These are phyloP conservation scores for Lasioglossum lativentre DNA, from an alignment of 2,888 invertebrate species.

Conservation along the genomic window DNA sequence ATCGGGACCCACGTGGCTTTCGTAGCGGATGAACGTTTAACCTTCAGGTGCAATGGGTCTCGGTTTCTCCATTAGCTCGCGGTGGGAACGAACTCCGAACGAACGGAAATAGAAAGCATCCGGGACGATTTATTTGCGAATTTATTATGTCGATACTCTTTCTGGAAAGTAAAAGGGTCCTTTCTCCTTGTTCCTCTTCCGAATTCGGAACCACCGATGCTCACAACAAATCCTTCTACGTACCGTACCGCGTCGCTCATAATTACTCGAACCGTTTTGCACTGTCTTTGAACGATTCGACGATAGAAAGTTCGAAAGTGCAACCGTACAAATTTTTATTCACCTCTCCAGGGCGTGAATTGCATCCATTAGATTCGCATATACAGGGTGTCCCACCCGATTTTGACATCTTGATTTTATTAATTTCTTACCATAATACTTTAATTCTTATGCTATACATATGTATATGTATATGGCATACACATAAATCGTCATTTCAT, in stretches of 20 bases:
- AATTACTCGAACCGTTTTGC: neutral
- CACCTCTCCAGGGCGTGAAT: neutral
- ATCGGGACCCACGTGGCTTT: constrained; percentile 38
- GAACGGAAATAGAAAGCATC: constrained; percentile 46
- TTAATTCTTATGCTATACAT: too few species aligned
- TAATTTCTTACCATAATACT: too few species aligned
- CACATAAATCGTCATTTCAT: too few species aligned
- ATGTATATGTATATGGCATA: too few species aligned
- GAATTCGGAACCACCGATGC: neutral
- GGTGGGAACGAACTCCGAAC: constrained; percentile 29
- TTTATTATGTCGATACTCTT: neutral
- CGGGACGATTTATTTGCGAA: constrained; percentile 14
- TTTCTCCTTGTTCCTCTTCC: neutral
- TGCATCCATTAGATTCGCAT: neutral
- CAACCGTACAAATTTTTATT: neutral
- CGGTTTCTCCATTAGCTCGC: constrained; percentile 47
- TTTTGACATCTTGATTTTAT: too few species aligned
- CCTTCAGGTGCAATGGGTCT: constrained; percentile 49
- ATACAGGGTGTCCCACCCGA: too few species aligned
- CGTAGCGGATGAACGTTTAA: constrained; percentile 48
- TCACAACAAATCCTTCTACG: neutral
- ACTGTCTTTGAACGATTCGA: neutral
- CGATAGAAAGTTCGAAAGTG: neutral
- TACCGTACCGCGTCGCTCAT: neutral
- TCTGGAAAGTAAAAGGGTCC: neutral